Evolutionary conservation across 2,888 invertebrate genomes (phyloP), one percentile per base, ranked within the genome.

Genomic region (Mythimna vitellina): DNA sequence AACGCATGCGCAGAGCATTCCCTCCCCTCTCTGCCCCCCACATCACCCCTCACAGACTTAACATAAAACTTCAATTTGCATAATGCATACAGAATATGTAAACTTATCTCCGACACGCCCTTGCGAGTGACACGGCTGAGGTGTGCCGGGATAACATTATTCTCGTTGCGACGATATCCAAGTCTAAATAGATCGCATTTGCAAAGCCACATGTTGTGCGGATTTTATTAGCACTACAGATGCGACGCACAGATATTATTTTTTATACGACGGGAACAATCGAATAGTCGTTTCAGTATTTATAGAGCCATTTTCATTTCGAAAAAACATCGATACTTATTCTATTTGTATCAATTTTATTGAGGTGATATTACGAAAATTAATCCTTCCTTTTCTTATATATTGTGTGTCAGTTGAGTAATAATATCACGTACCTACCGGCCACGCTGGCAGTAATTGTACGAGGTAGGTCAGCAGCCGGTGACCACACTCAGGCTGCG

Each of bases 31-130:
- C 58, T 32, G 14, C 53, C 53, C 54, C 12, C 1, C n/a, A 7
- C 38, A 25, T 54, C 25, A 74, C 85, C 86, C 81, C 86, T 86
- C 85, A 78, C 84, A 86, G 86, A 91, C 93, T 95, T 95, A 93
- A 95, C 95, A 96, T 96, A 96, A 96, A 95, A 95, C 93, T 93
- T 92, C 93, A 92, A 95, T 96, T 94, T 94, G 95, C 96, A 96
- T 96, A 95, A 96, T 96, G 94, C 95, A 96, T 95, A 93, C 93
- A 89, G 94, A 95, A 95, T 95, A 95, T 95, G 94, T 95, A 94
- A 95, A 95, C 93, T 94, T 94, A 95, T 95, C 95, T 94, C 89
- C 84, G 94, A 93, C 95, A 94, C 96, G 94, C 95, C 95, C 95
- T 93, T 93, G 91, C 91, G 89, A 90, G 94, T 95, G 95, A 95